These are phyloP conservation scores for Balearica regulorum DNA, from an alignment of 2,797 vertebrate genomes.

Conservation along the genomic window DNA sequence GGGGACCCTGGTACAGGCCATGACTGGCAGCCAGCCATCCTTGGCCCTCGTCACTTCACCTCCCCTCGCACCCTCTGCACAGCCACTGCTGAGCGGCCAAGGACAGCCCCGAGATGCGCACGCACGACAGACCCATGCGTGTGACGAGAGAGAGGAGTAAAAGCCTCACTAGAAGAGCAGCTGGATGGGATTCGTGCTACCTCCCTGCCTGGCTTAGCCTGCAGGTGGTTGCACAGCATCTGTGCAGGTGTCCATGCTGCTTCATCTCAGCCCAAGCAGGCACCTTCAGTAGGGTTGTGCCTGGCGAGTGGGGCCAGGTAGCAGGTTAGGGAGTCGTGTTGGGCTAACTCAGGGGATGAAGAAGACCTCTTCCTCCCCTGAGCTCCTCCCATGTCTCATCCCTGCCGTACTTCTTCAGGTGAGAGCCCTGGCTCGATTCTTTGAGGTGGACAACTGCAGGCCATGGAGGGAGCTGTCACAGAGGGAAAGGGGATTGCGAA, in stretches of 20 bases:
- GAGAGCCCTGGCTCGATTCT: not conserved
- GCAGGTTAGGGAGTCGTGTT: not conserved
- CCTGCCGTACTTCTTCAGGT: not conserved
- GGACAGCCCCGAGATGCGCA: not conserved
- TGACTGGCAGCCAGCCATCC: not conserved
- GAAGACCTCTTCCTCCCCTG: not conserved
- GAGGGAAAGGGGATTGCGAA: not conserved
- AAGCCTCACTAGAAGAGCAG: not conserved
- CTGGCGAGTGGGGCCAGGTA: not conserved
- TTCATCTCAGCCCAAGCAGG: not conserved
- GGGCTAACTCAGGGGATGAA: not conserved
- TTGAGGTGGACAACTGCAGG: not conserved
- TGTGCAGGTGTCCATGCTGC: not conserved
- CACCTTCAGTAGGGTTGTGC: not conserved
- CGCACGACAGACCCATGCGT: fast-evolving
- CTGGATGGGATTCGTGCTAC: not conserved
- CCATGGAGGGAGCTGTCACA: not conserved
- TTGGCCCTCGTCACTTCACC: not conserved
- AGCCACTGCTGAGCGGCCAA: fast-evolving
- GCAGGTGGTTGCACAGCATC: fast-evolving
- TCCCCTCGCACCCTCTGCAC: not conserved
- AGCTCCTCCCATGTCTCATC: not conserved
- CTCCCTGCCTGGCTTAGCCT: not conserved
- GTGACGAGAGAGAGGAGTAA: not conserved
- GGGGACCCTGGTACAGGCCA: constrained; percentile 62